Evolutionary conservation across 1,140 invertebrate species (phyloP).

Genomic region (Anagrus nilaparvatae): DNA sequence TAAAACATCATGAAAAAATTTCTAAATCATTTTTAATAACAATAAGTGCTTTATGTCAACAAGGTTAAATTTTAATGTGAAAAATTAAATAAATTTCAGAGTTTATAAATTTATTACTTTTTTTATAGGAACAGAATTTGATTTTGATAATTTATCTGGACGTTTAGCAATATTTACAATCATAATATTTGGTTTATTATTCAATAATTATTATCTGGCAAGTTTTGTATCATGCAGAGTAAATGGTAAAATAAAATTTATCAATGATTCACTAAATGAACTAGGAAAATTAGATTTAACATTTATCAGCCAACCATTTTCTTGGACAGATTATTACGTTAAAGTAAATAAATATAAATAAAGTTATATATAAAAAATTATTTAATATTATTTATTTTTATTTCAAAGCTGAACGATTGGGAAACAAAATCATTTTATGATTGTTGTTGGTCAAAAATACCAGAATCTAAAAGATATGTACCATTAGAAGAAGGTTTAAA

Average conservation of each 20-base stretch:
- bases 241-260: conserved; percentile 29
- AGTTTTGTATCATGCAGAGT: conserved; percentile 31
- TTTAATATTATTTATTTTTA: conserved; percentile 12
- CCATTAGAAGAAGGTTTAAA: conserved; percentile 11
- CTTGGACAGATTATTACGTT: not conserved
- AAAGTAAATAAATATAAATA: not conserved
- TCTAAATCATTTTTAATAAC: not conserved
- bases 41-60: not conserved
- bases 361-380: conserved; percentile 12
- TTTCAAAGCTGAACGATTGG: conserved; percentile 13
- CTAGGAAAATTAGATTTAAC: conserved; percentile 23
- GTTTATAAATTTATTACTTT: not conserved
- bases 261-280: conserved; percentile 30
- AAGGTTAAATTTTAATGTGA: not conserved
- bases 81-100: not conserved
- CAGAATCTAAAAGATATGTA: conserved; percentile 11
- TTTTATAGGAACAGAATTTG: not conserved
- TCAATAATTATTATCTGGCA: conserved; percentile 34
- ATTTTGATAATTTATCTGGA: conserved; percentile 1
- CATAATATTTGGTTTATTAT: conserved; percentile 26
- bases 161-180: conserved; percentile 24
- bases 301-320: no score
- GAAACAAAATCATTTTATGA: conserved; percentile 8
- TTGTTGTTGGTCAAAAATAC: conserved; percentile 12
- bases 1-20: not conserved